Percentiles rank a stretch among this genome's conserved stretches.
Evolutionary conservation across 2,797 vertebrate species (phyloP).

Genomic region (Heteromormyrus szaboi): DNA sequence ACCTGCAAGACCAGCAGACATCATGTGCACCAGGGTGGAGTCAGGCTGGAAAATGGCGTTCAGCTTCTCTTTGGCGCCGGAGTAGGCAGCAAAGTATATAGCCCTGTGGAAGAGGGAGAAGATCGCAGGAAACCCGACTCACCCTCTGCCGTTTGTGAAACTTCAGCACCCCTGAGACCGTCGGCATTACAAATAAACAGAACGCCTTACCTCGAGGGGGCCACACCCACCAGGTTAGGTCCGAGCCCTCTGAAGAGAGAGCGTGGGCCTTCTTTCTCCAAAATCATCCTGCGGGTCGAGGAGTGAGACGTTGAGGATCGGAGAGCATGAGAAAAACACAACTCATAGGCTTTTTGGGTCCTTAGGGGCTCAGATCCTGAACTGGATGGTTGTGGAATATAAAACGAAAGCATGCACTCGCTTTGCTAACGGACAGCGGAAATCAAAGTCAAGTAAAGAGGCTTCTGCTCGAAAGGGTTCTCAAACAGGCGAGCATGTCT

Average conservation of each 20-base stretch:
- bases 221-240: constrained; percentile 93
- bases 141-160: not conserved
- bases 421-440: not conserved
- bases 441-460: not conserved
- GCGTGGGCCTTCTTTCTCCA: constrained; percentile 90
- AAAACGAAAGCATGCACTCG: not conserved
- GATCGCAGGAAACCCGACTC: not conserved
- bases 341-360: not conserved
- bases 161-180: not conserved
- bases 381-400: not conserved
- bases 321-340: not conserved
- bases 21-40: constrained; percentile 94
- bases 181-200: not conserved
- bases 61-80: constrained; percentile 88
- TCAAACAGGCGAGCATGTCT: not conserved
- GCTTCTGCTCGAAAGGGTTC: not conserved
- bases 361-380: not conserved
- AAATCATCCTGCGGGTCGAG: constrained; percentile 72
- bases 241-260: constrained; percentile 94
- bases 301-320: not conserved
- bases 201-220: constrained; percentile 85
- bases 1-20: constrained; percentile 96
- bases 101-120: constrained; percentile 63
- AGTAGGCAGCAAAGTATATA: constrained; percentile 98
- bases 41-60: constrained; percentile 85